Conservation (phyloP, 2,888 invertebrate genomes). For the Tetranychus piercei region DNA sequence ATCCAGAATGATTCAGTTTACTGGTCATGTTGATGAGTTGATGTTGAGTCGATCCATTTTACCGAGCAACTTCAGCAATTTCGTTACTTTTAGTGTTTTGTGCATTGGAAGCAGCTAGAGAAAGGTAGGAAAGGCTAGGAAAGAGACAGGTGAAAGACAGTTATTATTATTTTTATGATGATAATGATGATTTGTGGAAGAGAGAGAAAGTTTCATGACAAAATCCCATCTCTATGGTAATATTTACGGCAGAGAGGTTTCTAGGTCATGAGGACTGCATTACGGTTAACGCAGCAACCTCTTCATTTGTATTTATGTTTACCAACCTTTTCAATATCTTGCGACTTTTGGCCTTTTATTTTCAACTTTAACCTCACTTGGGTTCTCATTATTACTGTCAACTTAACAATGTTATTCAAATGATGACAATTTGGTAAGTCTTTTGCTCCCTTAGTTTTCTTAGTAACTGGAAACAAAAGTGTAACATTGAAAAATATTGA, state of each 20-base stretch:
- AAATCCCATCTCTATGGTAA: background rate
- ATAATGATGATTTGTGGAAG: background rate
- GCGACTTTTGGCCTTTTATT: too few species aligned
- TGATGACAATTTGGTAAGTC: too few species aligned
- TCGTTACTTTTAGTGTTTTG: background rate
- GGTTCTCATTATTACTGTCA: too few species aligned
- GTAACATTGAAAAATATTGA: too few species aligned
- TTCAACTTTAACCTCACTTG: too few species aligned
- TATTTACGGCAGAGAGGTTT: background rate
- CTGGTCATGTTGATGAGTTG: background rate
- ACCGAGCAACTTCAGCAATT: background rate
- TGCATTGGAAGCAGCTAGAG: too few species aligned
- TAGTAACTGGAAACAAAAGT: too few species aligned
- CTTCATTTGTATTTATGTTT: too few species aligned
- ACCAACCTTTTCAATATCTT: too few species aligned
- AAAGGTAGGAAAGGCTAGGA: background rate
- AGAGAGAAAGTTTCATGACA: background rate
- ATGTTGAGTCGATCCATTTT: background rate
- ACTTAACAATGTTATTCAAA: too few species aligned
- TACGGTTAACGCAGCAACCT: background rate
- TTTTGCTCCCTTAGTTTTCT: too few species aligned
- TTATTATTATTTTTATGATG: background rate
- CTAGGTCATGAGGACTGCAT: background rate
- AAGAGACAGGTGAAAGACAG: background rate
- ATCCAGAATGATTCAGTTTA: background rate